Percentiles rank a stretch among this genome's conserved stretches.
These are phyloP conservation scores for Cryptocephalus primarius DNA, from an alignment of 2,888 invertebrate species.

Conservation along the genomic window DNA sequence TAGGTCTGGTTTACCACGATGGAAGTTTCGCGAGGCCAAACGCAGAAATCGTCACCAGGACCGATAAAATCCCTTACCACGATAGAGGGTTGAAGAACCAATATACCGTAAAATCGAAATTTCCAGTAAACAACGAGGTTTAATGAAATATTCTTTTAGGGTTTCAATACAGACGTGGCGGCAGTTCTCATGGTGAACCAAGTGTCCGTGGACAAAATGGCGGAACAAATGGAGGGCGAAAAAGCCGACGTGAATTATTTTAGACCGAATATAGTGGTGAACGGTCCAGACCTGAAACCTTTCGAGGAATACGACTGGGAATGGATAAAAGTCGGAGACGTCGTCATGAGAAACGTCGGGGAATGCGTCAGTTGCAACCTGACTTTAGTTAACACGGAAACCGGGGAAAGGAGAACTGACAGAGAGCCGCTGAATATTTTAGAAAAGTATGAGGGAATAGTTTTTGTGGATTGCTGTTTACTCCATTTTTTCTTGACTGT, in stretches of 20 bases:
- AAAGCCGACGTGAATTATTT: constrained; percentile 38
- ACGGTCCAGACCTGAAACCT: constrained; percentile 30
- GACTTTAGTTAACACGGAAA: constrained; percentile 38
- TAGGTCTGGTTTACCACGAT: constrained; percentile 29
- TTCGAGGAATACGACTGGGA: constrained; percentile 45
- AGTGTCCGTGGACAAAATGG: constrained; percentile 41
- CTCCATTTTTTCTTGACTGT: too few relatives aligned
- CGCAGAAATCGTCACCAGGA: too few relatives aligned
- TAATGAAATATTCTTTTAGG: constrained; percentile 26
- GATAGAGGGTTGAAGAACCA: too few relatives aligned
- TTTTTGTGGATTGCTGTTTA: too few relatives aligned
- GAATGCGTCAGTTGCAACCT: constrained; percentile 42
- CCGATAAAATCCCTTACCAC: too few relatives aligned
- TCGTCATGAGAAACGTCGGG: constrained; percentile 40
- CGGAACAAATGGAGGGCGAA: constrained; percentile 31
- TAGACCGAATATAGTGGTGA: constrained; percentile 45
- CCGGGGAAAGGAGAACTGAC: constrained; percentile 33
- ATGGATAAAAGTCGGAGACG: constrained; percentile 45
- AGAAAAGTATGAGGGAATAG: constrained; percentile 34
- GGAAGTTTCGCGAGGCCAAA: background rate
- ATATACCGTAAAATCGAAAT: too few relatives aligned
- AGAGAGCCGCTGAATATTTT: constrained; percentile 43
- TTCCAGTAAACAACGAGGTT: too few relatives aligned
- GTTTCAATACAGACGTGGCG: constrained; percentile 41
- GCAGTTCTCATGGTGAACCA: constrained; percentile 42